These are phyloP conservation scores for Pristiophorus japonicus DNA, from an alignment of 2,113 vertebrate genomes.

Conservation along the genomic window DNA sequence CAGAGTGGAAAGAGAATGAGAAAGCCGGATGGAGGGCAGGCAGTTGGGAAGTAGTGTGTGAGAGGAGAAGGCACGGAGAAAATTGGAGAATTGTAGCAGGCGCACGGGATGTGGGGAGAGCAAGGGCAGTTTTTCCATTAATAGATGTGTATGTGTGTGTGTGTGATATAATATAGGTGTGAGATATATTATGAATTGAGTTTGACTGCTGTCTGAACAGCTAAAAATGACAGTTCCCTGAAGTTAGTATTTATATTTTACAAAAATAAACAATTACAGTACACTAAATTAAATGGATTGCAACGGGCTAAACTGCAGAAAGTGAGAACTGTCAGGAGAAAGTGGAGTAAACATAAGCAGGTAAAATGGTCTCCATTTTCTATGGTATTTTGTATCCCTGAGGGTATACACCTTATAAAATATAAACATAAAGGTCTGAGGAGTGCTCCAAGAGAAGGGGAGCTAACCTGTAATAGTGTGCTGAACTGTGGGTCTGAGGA, in stretches of 20 bases:
- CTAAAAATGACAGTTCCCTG: background rate
- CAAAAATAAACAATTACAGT: background rate
- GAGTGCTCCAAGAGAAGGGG: background rate
- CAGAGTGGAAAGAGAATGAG: no score
- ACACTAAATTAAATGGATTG: background rate
- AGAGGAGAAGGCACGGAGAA: no score
- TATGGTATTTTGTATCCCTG: background rate
- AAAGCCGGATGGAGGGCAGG: no score
- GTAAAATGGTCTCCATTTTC: background rate
- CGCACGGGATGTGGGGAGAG: no score
- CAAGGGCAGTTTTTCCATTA: no score
- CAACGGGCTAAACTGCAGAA: background rate
- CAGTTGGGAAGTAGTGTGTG: no score
- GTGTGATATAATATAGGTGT: no score
- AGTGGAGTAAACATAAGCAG: background rate
- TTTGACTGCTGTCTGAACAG: no score
- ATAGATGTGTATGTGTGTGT: no score
- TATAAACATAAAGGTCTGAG: background rate
- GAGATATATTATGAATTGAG: no score
- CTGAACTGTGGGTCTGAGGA: background rate
- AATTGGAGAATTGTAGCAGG: no score
- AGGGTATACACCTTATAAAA: background rate
- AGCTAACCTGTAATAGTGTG: background rate
- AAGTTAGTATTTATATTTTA: background rate
- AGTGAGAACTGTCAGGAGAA: background rate